Conservation (phyloP, 2,113 vertebrate species). For the Edolisoma coerulescens region DNA sequence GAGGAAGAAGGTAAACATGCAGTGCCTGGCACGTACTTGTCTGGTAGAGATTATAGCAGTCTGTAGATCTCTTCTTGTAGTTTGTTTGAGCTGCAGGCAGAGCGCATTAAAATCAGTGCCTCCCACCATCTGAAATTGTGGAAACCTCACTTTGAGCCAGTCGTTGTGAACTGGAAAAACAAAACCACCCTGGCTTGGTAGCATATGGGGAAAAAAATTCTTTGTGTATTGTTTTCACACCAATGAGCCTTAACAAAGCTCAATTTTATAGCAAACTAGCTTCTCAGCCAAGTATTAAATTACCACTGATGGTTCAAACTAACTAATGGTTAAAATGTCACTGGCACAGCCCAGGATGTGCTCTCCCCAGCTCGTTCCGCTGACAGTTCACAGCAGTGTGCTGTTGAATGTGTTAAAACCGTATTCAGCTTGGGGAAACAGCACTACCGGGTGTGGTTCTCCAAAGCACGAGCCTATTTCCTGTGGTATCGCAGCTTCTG, state of each 20-base stretch:
- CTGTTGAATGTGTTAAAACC: background rate
- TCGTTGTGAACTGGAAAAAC: background rate
- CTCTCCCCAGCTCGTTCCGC: accelerated
- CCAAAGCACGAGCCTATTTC: background rate
- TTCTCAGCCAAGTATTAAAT: background rate
- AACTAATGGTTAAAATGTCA: background rate
- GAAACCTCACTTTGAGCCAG: background rate
- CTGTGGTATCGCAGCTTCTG: background rate
- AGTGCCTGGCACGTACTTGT: background rate
- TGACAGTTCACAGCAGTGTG: background rate
- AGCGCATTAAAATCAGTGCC: background rate
- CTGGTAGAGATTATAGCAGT: background rate
- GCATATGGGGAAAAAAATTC: background rate
- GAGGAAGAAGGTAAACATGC: background rate
- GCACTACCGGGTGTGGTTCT: background rate
- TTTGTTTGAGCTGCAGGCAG: background rate
- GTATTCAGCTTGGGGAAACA: background rate
- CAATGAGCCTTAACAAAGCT: background rate
- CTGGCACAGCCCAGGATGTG: background rate
- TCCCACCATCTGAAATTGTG: background rate
- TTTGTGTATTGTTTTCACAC: background rate
- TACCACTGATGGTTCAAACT: background rate
- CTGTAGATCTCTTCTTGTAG: background rate
- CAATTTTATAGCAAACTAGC: background rate
- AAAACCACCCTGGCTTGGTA: background rate